phyloP scores from a whole-genome alignment of 2,113 vertebrate genomes.

The Edolisoma coerulescens region DNA sequence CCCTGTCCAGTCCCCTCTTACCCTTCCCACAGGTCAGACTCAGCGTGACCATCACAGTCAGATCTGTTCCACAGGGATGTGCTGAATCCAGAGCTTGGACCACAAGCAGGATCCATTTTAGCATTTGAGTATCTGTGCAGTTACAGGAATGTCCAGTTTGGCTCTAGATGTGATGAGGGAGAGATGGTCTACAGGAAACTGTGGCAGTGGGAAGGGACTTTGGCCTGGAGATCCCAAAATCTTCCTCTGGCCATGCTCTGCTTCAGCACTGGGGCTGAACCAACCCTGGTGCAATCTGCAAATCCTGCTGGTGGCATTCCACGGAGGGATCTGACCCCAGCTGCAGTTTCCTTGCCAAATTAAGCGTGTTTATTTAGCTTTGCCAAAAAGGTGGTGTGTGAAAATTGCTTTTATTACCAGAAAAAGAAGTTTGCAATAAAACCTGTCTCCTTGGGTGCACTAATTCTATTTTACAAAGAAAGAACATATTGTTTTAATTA shows the following conservation, averaged over 20 bases:
- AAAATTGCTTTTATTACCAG: constrained; percentile 62
- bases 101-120: fast-evolving
- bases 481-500: constrained; percentile 82
- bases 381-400: constrained; percentile 14
- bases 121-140: background rate
- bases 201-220: background rate
- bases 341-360: background rate
- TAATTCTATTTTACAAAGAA: constrained; percentile 74
- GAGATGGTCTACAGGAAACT: background rate
- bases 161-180: background rate
- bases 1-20: background rate
- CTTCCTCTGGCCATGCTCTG: background rate
- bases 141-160: background rate
- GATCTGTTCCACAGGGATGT: background rate
- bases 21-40: background rate
- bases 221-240: background rate
- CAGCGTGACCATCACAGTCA: background rate
- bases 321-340: background rate
- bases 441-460: constrained; percentile 64
- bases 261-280: background rate
- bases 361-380: background rate
- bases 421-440: constrained; percentile 68
- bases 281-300: background rate
- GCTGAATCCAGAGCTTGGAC: background rate
- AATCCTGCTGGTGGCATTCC: background rate